Evolutionary conservation across 2,113 vertebrate species (phyloP).

Genomic region (Chiloscyllium plagiosum): DNA sequence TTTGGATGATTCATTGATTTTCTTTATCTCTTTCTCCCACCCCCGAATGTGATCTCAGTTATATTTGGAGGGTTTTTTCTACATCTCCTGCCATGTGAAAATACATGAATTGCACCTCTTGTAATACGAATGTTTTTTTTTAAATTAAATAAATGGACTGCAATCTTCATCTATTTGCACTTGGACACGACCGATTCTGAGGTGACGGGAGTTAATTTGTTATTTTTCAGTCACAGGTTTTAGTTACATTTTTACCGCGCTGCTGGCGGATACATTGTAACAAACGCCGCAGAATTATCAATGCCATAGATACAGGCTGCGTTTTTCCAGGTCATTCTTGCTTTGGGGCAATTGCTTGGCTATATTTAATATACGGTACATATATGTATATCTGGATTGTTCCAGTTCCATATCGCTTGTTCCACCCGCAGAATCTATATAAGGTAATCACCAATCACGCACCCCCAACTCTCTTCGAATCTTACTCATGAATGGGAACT

Average conservation of each 20-base stretch:
- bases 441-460: background rate
- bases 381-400: background rate
- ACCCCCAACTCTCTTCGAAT: background rate
- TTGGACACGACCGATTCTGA: background rate
- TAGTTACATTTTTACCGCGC: slow-evolving; percentile 32
- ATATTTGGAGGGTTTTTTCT: background rate
- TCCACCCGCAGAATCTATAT: background rate
- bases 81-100: background rate
- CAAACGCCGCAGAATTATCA: background rate
- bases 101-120: background rate
- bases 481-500: background rate
- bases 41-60: background rate
- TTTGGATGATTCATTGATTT: background rate
- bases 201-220: slow-evolving; percentile 15
- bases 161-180: background rate
- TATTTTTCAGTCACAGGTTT: slow-evolving; percentile 15
- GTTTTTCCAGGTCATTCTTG: background rate
- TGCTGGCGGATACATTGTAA: background rate
- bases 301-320: background rate
- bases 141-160: background rate
- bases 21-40: background rate
- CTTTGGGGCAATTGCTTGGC: background rate
- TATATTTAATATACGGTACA: background rate
- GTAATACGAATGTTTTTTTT: background rate
- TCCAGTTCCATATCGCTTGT: background rate